Percentiles rank a stretch among this genome's conserved stretches.
Conservation (phyloP, 2,113 vertebrate species). For the Apaloderma vittatum region DNA sequence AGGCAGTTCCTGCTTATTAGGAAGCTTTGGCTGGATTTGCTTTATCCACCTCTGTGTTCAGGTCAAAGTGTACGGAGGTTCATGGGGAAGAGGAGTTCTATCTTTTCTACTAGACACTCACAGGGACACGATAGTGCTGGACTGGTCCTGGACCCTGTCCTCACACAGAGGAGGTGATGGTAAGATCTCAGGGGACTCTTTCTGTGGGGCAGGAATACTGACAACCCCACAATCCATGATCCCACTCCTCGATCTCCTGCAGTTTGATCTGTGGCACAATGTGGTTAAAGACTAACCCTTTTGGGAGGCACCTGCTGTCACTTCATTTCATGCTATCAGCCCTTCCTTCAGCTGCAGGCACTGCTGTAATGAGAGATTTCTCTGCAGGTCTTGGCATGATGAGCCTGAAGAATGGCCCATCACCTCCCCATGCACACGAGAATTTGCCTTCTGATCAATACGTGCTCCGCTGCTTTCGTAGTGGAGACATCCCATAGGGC, state of each 20-base stretch:
- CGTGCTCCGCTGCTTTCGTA: neutral
- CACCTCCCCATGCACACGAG: neutral
- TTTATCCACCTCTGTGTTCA: neutral
- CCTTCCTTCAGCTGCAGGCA: neutral
- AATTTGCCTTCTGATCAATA: neutral
- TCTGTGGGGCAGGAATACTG: neutral
- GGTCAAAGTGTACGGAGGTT: neutral
- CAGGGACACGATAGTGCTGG: neutral
- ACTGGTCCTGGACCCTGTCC: neutral
- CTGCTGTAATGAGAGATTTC: neutral
- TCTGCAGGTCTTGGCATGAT: neutral
- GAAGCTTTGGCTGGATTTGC: neutral
- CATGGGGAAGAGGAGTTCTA: neutral
- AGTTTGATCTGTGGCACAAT: neutral
- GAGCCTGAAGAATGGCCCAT: neutral
- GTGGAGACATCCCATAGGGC: neutral
- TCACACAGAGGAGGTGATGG: neutral
- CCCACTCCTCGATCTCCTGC: neutral
- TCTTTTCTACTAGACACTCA: neutral
- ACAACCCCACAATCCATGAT: neutral
- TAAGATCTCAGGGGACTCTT: neutral
- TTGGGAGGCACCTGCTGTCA: neutral
- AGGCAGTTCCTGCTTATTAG: neutral
- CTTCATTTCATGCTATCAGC: rapidly evolving
- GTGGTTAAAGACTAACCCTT: neutral